phyloP scores from a whole-genome alignment of 2,113 vertebrate genomes.

The Elephas maximus region DNA sequence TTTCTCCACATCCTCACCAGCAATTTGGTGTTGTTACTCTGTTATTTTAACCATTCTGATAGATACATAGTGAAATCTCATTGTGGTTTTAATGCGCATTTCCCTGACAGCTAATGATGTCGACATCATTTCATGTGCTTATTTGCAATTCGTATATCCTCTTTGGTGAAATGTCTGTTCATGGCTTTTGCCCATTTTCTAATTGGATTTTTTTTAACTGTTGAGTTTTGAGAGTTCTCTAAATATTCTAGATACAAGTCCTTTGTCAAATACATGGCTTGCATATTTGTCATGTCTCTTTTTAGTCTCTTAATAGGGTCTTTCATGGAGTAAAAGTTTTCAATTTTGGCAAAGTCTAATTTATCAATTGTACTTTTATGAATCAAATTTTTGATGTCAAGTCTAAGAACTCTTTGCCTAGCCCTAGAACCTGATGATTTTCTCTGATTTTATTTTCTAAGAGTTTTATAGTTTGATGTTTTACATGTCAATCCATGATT shows the following conservation, averaged over 20 bases:
- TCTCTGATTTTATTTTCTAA: no score
- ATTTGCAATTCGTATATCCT: not conserved
- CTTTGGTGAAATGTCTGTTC: not conserved
- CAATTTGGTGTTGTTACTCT: not conserved
- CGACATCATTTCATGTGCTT: no score
- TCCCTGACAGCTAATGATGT: no score
- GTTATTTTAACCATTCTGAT: not conserved
- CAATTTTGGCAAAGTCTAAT: no score
- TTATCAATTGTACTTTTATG: no score
- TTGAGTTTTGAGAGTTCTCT: not conserved
- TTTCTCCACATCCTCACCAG: not conserved
- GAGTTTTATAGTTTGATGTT: no score
- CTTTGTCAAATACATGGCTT: not conserved
- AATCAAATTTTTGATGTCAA: no score
- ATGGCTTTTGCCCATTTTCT: no score
- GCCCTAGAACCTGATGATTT: no score
- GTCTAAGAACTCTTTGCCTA: no score
- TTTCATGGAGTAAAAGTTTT: not conserved
- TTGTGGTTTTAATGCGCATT: not conserved
- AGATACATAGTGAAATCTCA: not conserved
- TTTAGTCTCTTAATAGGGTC: not conserved
- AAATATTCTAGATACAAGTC: slow-evolving; percentile 12
- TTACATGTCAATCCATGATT: no score
- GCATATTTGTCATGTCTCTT: not conserved
- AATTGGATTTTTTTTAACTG: not conserved